phyloP scores from a whole-genome alignment of 2,113 vertebrate genomes.

The Melanostigma gelatinosum region DNA sequence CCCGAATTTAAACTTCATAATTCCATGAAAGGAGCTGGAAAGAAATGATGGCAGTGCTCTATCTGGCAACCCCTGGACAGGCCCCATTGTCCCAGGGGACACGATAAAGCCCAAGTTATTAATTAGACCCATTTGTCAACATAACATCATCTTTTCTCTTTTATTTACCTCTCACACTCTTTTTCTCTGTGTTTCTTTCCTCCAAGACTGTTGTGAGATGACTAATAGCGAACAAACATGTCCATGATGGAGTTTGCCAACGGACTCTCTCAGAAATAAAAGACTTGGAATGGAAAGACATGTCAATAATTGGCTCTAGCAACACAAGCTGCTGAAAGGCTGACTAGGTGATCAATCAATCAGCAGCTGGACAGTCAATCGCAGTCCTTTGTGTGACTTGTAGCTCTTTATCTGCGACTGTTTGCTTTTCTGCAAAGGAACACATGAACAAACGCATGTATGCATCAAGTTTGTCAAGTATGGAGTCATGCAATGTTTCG shows the following conservation, averaged over 20 bases:
- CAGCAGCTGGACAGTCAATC: constrained; percentile 7
- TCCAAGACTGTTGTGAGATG: constrained; percentile 56
- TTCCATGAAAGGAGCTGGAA: constrained; percentile 71
- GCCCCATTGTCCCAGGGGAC: constrained; percentile 63
- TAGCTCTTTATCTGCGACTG: constrained; percentile 41
- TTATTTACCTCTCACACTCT: constrained; percentile 45
- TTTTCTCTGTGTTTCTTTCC: constrained; percentile 15
- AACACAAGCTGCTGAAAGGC: constrained; percentile 68
- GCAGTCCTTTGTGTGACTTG: constrained; percentile 22
- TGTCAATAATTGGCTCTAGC: constrained; percentile 62
- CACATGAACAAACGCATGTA: constrained; percentile 11
- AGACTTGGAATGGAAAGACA: constrained; percentile 48
- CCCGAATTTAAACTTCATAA: constrained; percentile 81
- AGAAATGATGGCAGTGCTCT: constrained; percentile 60
- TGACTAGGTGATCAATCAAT: constrained; percentile 52
- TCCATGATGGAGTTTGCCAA: constrained; percentile 56
- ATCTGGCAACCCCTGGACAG: constrained; percentile 61
- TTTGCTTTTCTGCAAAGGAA: constrained; percentile 32
- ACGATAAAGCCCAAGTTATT: constrained; percentile 70
- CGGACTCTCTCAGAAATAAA: constrained; percentile 44
- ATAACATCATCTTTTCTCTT: constrained; percentile 57
- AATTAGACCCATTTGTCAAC: constrained; percentile 80
- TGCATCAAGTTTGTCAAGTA: constrained; percentile 10
- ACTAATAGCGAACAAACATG: constrained; percentile 76
- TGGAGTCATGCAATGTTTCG: constrained; percentile 3